Base-by-base conservation (phyloP, 1,140 invertebrate genomes). In the Vollenhovia emeryi region DNA sequence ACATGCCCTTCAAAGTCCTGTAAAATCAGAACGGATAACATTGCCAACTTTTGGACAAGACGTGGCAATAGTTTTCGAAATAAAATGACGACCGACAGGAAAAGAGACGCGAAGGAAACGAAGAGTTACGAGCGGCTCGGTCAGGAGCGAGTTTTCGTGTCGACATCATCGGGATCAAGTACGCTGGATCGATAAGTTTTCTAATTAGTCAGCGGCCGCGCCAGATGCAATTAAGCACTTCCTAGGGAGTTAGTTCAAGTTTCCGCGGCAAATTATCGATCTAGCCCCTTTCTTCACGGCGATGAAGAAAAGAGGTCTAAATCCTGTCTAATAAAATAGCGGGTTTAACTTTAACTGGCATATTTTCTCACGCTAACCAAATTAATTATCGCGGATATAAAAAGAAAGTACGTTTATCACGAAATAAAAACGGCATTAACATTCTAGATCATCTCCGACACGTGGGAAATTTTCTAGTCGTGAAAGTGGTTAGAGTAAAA, bases 81-180 rank as follows among this genome's bases (percentile, higher is more conserved):
- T 71, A 93, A 93, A 45, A 93, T 91, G 33, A 78, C 82, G 5
- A 73, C 71, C 11, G 60, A 40, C 13, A 87, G 89, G 24, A 93
- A 93, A 74, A 91, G 89, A 79, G 69, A 74, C 45, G 30, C 80
- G 15, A 93, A 92, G 30, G 84, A 86, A 8, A 64, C 91, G 40
- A 93, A 87, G 85, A 91, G 92, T 27, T 64, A 88, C 13, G 89
- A 91, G 48, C 76, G 69, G 15, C 24, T 87, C 73, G 87, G 79
- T 9, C 85, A 85, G 59, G 82, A 91, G 27, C 84, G 76, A 50
- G 55, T 84, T 68, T 75, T 91, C 45, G 50, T 88, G 30, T 85
- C 87, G 60, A 89, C 85, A 50, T 71, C 84, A 86, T 93, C 92
- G 15, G 89, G 69, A 79, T 92, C 93, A 93, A 94, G 93, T 94